These are phyloP conservation scores for Pseudomyrmex dendroicus DNA, from an alignment of 1,140 invertebrate species.

Conservation along the genomic window DNA sequence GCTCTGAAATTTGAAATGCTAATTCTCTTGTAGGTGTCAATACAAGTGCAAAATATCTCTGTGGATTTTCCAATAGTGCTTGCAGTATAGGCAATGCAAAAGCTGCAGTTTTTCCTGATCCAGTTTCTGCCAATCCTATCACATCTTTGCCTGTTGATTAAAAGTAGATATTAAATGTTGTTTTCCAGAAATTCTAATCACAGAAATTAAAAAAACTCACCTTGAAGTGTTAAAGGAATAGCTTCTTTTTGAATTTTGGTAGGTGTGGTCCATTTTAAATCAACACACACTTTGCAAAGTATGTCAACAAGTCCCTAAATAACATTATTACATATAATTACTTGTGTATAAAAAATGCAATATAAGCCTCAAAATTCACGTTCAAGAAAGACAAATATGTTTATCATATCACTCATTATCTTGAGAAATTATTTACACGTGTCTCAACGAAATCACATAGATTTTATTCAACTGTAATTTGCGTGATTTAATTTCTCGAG, in stretches of 20 bases:
- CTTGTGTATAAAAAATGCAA: background rate
- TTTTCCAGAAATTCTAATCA: background rate
- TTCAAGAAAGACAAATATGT: no score
- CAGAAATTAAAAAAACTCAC: conserved; percentile 79
- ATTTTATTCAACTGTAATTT: no score
- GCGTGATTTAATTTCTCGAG: no score
- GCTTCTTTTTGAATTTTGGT: conserved; percentile 98
- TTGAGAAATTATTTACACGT: no score
- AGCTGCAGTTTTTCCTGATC: conserved; percentile 99
- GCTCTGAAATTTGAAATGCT: conserved; percentile 98
- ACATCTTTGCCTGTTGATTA: conserved; percentile 91
- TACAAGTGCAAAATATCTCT: conserved; percentile 97
- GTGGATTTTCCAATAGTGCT: conserved; percentile 94
- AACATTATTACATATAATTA: conserved; percentile 2
- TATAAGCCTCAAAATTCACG: background rate
- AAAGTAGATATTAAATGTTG: conserved; percentile 3
- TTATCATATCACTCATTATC: no score
- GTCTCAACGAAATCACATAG: no score
- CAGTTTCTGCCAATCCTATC: conserved; percentile 98
- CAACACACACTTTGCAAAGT: conserved; percentile 95
- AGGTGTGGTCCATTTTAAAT: conserved; percentile 97
- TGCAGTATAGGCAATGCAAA: conserved; percentile 99
- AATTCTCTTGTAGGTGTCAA: conserved; percentile 98
- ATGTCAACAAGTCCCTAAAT: conserved; percentile 95
- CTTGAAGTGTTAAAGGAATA: conserved; percentile 95